These are phyloP conservation scores for Bergia puertoricense DNA, from an alignment of 92 coral and sea anemone genomes.

Conservation along the genomic window DNA sequence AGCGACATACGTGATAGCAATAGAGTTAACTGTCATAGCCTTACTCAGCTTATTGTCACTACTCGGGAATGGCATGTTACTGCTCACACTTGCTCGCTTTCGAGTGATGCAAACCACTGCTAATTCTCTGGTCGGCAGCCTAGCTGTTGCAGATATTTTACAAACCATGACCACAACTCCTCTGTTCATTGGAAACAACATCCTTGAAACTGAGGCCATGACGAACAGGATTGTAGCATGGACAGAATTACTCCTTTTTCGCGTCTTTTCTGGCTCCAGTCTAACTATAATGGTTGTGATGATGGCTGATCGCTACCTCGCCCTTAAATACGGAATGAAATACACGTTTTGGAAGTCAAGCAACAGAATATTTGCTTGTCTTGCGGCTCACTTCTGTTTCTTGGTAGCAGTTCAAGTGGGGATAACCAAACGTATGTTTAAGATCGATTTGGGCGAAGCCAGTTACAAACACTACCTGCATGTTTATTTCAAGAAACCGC, in stretches of 20 bases:
- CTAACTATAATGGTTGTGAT: background rate
- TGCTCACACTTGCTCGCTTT: slow-evolving; percentile 5
- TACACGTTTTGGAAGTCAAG: slow-evolving; percentile 14
- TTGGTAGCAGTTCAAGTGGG: background rate
- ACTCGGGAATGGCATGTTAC: slow-evolving; percentile 10
- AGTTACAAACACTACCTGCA: background rate
- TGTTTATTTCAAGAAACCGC: background rate
- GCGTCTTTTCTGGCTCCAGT: background rate
- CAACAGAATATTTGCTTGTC: background rate
- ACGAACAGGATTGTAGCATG: background rate
- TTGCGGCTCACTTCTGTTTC: background rate
- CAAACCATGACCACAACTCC: background rate
- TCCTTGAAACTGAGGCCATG: background rate
- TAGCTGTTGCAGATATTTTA: background rate
- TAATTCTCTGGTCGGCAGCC: background rate
- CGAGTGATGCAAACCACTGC: slow-evolving; percentile 3
- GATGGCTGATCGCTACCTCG: slow-evolving; percentile 22
- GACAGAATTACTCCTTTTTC: background rate
- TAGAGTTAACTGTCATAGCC: slow-evolving; percentile 3
- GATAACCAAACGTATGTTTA: background rate
- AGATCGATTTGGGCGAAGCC: slow-evolving; percentile 11
- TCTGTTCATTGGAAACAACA: slow-evolving; percentile 4
- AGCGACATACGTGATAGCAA: background rate
- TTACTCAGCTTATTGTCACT: background rate
- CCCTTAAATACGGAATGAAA: slow-evolving; percentile 22